Evolutionary conservation across 30 jellyfish, hydroid and myxozoan species (phyloP), one percentile per base, ranked within the genome.

Genomic region (Phacellophora camtschatica): DNA sequence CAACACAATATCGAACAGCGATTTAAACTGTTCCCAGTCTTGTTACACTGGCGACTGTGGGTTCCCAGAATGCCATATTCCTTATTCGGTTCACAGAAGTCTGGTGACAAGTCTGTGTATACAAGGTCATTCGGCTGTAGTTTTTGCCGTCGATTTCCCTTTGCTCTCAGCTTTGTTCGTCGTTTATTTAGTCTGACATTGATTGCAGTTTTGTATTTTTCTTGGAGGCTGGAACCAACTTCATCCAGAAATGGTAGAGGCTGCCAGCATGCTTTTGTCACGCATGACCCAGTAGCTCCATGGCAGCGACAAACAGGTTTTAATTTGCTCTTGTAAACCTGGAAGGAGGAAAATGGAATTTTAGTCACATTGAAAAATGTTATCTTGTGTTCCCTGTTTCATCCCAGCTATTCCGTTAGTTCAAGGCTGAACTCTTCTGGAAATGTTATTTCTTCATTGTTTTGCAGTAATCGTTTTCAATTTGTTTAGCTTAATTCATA

Each of bases 201-300:
- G 42, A 85, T 53, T 27, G 96, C 96, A 6, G 73, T 24, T 32
- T 74, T 75, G 87, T 85, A 85, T 53, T 45, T 25, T 5, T 85
- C 80, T 41, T 71, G 87, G 5, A 85, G 82, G 51, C 49, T 25
- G 32, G 77, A 18, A 12, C 96, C 96, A 19, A 85, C 68, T 31
- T 63, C 86, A 33, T 59, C 66, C 42, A 85, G 49, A 24, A 48
- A 22, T 8, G 96, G 96, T 42, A 85, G 42, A 0, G 96, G 85
- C 33, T 85, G 87, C 96, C 96, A 85, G 87, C 96, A 85, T 11
- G 86, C 96, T 74, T 85, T 85, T 41, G 96, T 69, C 18, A 76
- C 90, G 65, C 96, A 85, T 1, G 96, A 85, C 5, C 96, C 96
- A 2, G 96, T 85, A 20, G 83, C 90, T 2, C 96, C 96, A 42